phyloP scores from a whole-genome alignment of 2,888 invertebrate genomes.

The Neoaliturus tenellus region DNA sequence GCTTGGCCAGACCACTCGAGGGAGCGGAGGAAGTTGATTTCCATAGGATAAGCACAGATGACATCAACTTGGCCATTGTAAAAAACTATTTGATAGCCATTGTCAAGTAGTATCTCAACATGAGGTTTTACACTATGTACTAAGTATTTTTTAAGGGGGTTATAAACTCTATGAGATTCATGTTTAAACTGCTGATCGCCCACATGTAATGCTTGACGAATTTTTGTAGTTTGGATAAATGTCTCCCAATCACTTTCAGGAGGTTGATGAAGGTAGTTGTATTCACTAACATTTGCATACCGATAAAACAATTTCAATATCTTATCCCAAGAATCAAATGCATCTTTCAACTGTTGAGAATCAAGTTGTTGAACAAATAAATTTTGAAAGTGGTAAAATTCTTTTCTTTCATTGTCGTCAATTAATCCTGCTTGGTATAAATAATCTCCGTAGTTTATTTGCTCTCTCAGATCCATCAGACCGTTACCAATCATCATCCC shows the following conservation, averaged over 20 bases:
- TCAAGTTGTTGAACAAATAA: conserved; percentile 78
- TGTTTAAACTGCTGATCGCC: conserved; percentile 85
- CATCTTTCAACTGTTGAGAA: conserved; percentile 79
- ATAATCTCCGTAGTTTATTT: conserved; percentile 86
- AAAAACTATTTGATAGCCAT: conserved; percentile 81
- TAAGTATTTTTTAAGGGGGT: conserved; percentile 83
- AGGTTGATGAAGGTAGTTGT: conserved; percentile 39
- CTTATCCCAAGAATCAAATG: conserved; percentile 83
- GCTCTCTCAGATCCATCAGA: conserved; percentile 85
- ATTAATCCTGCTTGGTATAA: conserved; percentile 82
- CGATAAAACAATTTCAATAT: conserved; percentile 76
- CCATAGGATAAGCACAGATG: conserved; percentile 91
- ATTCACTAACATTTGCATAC: neutral
- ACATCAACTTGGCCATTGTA: conserved; percentile 96
- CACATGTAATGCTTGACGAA: conserved; percentile 83
- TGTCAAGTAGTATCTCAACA: conserved; percentile 80
- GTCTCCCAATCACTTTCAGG: conserved; percentile 33
- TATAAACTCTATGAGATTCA: conserved; percentile 79
- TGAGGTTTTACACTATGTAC: conserved; percentile 88
- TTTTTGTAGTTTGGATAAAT: conserved; percentile 61
- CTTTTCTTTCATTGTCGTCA: conserved; percentile 75
- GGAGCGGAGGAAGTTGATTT: conserved; percentile 84
- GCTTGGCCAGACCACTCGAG: conserved; percentile 81
- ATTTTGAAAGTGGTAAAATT: conserved; percentile 79
- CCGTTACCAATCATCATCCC: conserved; percentile 89